Evolutionary conservation across 2,113 vertebrate species (phyloP).

Genomic region (Leuciscus idus): DNA sequence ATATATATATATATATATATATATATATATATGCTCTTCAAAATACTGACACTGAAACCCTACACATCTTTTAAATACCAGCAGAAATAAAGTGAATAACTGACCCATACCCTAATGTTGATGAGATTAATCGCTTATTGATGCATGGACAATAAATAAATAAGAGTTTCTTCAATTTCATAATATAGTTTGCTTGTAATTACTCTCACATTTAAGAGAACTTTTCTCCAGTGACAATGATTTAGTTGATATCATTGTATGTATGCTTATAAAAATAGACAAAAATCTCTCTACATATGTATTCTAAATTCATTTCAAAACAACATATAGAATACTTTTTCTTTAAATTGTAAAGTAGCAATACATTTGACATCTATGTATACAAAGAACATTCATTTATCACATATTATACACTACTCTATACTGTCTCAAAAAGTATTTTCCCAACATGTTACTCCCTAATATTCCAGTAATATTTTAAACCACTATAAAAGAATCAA

Average conservation of each 20-base stretch:
- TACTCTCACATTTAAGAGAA: background rate
- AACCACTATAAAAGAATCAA: background rate
- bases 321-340: background rate
- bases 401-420: constrained; percentile 6
- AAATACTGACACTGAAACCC: background rate
- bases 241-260: constrained; percentile 1
- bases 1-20: too few species aligned
- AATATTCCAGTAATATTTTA: constrained; percentile 11
- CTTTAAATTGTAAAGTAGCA: background rate
- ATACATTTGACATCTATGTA: background rate
- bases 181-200: background rate
- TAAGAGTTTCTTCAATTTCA: background rate
- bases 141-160: constrained; percentile 8
- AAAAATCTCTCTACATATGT: constrained; percentile 10
- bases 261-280: constrained; percentile 23
- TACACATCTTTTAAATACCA: background rate
- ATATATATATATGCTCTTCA: background rate
- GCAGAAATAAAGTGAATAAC: constrained; percentile 15
- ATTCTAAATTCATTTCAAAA: constrained; percentile 18
- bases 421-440: background rate
- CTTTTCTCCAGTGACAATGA: constrained; percentile 3
- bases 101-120: background rate
- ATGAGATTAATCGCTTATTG: constrained; percentile 19
- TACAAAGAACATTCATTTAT: constrained; percentile 33
- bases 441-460: background rate